These are phyloP conservation scores for Anisognathus igniventris DNA, from an alignment of 2,797 vertebrate species.

Conservation along the genomic window DNA sequence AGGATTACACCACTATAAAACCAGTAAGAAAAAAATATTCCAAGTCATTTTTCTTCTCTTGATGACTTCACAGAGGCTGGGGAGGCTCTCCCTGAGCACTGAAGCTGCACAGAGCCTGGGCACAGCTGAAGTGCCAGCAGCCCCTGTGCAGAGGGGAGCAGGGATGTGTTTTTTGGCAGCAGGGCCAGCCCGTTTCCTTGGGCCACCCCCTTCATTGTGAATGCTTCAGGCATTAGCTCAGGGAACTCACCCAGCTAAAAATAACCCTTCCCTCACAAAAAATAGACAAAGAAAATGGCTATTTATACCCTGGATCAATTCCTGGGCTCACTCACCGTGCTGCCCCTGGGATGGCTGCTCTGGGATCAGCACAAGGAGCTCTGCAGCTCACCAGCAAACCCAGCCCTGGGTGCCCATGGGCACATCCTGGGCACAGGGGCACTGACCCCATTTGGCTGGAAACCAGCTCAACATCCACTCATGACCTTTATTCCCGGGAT, in stretches of 20 bases:
- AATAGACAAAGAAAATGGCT: not conserved
- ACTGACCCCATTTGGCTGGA: fast-evolving
- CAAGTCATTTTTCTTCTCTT: not conserved
- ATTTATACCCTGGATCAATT: not conserved
- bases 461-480: not conserved
- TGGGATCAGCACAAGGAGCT: not conserved
- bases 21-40: not conserved
- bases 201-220: conserved; percentile 7
- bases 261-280: not conserved
- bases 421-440: not conserved
- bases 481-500: not conserved
- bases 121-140: not conserved
- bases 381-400: not conserved
- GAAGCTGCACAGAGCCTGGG: not conserved
- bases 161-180: not conserved
- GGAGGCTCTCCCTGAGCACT: not conserved
- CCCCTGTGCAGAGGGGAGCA: not conserved
- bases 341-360: not conserved
- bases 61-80: not conserved
- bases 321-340: not conserved
- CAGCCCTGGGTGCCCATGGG: not conserved
- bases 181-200: not conserved
- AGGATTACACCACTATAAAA: not conserved
- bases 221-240: not conserved
- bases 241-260: conserved; percentile 23